A percentile compares a stretch with the other conserved stretches of the same genome.
phyloP scores from a whole-genome alignment of 2,113 vertebrate genomes.

The Lota lota region DNA sequence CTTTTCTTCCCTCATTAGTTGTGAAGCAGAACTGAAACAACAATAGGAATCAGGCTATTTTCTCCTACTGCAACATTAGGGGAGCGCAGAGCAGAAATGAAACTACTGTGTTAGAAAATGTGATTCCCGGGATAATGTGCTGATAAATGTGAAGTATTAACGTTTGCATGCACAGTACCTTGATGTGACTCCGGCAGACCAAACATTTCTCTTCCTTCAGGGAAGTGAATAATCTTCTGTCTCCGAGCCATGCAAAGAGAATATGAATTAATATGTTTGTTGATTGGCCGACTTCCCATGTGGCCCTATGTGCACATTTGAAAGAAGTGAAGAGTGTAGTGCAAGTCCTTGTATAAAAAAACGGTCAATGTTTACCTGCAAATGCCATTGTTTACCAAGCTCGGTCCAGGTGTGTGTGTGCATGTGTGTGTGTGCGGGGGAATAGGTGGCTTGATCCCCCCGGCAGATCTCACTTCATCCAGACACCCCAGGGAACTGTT shows the following conservation, averaged over 20 bases:
- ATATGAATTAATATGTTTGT: constrained; percentile 13
- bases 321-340: background rate
- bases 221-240: constrained; percentile 21
- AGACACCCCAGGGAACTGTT: constrained; percentile 38
- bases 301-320: background rate
- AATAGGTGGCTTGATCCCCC: constrained; percentile 14
- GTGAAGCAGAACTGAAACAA: background rate
- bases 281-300: background rate
- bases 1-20: background rate
- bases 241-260: constrained; percentile 21
- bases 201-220: constrained; percentile 18
- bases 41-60: constrained; percentile 6
- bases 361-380: constrained; percentile 6
- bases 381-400: constrained; percentile 3
- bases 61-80: background rate
- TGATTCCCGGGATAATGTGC: constrained; percentile 19
- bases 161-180: constrained; percentile 15
- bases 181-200: constrained; percentile 19
- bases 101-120: constrained; percentile 23
- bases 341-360: constrained; percentile 13
- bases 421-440: background rate
- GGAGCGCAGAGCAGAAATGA: background rate
- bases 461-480: constrained; percentile 42
- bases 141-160: constrained; percentile 30
- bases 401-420: constrained; percentile 16